Conservation (phyloP, 2,797 vertebrate genomes). For the Leptatherina wallacei region DNA sequence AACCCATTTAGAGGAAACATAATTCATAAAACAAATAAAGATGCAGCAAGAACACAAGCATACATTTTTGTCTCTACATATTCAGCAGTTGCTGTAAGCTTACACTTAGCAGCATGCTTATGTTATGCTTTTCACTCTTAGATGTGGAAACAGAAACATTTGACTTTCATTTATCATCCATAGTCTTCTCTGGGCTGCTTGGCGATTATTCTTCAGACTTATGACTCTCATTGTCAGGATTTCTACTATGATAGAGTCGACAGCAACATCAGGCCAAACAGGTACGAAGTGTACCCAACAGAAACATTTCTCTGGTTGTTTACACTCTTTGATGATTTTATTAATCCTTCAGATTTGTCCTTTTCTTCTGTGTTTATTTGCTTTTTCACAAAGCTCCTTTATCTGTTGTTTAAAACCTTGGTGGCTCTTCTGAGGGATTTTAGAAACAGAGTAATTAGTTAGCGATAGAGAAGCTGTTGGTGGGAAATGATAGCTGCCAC, state of each 20-base stretch:
- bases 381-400: conserved; percentile 43
- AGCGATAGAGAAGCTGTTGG: conserved; percentile 66
- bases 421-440: conserved; percentile 72
- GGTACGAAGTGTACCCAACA: conserved; percentile 19
- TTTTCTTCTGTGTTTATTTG: neutral
- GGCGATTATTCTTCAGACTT: conserved; percentile 19
- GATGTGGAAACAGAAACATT: neutral
- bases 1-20: neutral
- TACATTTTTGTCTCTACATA: neutral
- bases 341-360: conserved; percentile 53
- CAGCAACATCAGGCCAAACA: conserved; percentile 18
- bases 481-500: conserved; percentile 69
- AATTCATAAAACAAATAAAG: no score
- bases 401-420: conserved; percentile 49
- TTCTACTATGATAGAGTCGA: conserved; percentile 8
- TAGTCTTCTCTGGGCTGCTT: conserved; percentile 3
- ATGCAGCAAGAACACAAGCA: no score
- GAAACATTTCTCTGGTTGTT: conserved; percentile 49
- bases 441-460: conserved; percentile 77
- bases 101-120: neutral
- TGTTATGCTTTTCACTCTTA: neutral
- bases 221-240: conserved; percentile 33
- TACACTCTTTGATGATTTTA: conserved; percentile 57
- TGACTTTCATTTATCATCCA: neutral
- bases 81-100: neutral